Percentiles rank a stretch among this genome's conserved stretches.
Evolutionary conservation across 1,140 invertebrate genomes (phyloP).

Genomic region (Aphaenogaster rudis): DNA sequence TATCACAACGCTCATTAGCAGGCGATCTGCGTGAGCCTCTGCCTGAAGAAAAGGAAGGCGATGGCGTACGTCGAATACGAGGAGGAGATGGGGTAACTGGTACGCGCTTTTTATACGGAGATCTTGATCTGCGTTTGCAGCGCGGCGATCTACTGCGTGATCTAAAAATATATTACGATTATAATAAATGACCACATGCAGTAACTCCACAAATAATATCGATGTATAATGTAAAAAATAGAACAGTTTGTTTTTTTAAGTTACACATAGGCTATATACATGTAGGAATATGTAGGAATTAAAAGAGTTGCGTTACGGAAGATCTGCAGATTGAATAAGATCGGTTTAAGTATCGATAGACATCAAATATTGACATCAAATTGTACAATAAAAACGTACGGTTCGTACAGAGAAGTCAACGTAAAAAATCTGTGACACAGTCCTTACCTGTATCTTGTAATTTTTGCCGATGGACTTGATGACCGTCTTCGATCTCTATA

Average conservation of each 20-base stretch:
- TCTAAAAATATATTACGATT: constrained; percentile 71
- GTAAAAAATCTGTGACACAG: constrained; percentile 59
- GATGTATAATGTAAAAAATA: background rate
- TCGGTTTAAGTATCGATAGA: background rate
- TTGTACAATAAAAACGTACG: background rate
- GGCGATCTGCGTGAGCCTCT: constrained; percentile 83
- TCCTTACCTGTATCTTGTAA: constrained; percentile 81
- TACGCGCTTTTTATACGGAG: constrained; percentile 84
- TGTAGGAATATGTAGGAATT: background rate
- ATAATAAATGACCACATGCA: background rate
- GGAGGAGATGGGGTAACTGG: constrained; percentile 85
- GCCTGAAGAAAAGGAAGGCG: constrained; percentile 82
- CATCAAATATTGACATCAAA: background rate
- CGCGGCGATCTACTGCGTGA: constrained; percentile 86
- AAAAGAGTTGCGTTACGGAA: background rate
- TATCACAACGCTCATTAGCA: constrained; percentile 78
- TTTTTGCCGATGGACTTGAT: constrained; percentile 79
- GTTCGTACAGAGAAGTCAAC: background rate
- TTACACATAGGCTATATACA: background rate
- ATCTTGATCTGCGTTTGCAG: constrained; percentile 83
- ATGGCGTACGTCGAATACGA: constrained; percentile 84
- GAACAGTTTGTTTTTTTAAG: background rate
- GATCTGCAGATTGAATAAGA: background rate
- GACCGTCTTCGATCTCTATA: constrained; percentile 84
- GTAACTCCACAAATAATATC: constrained; percentile 10